phyloP scores from a whole-genome alignment of 2,888 invertebrate species.

The Hymenopus coronatus region DNA sequence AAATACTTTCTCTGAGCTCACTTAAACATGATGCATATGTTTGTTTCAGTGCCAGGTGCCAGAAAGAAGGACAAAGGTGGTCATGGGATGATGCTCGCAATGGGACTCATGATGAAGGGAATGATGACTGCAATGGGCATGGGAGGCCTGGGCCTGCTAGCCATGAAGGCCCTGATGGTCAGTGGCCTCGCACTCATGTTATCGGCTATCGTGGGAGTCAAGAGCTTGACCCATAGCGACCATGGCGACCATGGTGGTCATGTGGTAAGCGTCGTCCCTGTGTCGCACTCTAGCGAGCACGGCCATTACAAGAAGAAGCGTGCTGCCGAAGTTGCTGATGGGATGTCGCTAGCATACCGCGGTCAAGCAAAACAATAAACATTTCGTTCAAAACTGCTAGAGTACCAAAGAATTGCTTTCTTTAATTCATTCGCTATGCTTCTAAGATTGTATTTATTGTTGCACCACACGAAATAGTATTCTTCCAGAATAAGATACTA shows the following conservation, averaged over 20 bases:
- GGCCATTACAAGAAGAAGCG: constrained; percentile 45
- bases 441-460: too few species aligned
- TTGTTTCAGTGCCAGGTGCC: constrained; percentile 39
- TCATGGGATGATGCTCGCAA: constrained; percentile 26
- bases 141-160: constrained; percentile 70
- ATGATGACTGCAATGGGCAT: constrained; percentile 72
- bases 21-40: neutral
- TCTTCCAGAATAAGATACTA: too few species aligned
- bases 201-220: constrained; percentile 70
- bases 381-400: neutral
- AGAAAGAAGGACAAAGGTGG: constrained; percentile 45
- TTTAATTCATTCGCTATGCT: too few species aligned
- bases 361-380: neutral
- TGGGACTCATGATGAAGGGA: constrained; percentile 48
- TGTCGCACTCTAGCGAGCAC: constrained; percentile 55
- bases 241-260: constrained; percentile 56
- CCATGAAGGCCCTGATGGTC: constrained; percentile 65
- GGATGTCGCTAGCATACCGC: neutral
- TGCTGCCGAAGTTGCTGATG: neutral
- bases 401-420: too few species aligned
- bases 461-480: too few species aligned
- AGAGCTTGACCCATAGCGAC: constrained; percentile 62
- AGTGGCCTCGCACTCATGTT: constrained; percentile 73
- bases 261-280: constrained; percentile 36
- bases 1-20: constrained; percentile 40